phyloP scores from a whole-genome alignment of 2,797 vertebrate genomes.

The Iguana delicatissima region DNA sequence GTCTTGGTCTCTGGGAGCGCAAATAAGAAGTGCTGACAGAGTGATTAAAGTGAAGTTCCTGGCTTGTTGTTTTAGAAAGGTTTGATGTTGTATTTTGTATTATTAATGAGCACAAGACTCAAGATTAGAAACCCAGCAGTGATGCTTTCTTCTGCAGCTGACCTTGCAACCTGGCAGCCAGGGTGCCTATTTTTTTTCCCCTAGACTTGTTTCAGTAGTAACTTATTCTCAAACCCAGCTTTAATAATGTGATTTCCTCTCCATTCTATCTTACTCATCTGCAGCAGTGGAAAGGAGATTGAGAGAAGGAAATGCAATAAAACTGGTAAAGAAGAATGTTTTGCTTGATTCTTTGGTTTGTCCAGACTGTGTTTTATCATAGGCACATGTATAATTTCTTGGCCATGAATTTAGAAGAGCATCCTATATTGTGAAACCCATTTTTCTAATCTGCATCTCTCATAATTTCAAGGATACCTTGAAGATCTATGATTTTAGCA shows the following conservation, averaged over 20 bases:
- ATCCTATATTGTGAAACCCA: neutral
- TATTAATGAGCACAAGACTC: constrained; percentile 63
- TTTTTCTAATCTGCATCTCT: neutral
- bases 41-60: constrained; percentile 51
- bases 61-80: constrained; percentile 57
- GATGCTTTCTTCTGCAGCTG: constrained; percentile 56
- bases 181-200: neutral
- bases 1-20: constrained; percentile 13
- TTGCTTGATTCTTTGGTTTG: neutral
- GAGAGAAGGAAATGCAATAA: neutral
- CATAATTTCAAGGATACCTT: neutral
- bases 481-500: too few species aligned
- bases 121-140: constrained; percentile 56
- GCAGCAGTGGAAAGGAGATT: neutral
- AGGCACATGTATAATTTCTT: neutral
- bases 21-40: constrained; percentile 57
- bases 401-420: neutral
- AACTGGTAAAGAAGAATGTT: neutral
- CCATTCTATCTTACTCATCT: neutral
- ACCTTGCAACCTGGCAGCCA: constrained; percentile 44
- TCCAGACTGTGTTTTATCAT: neutral
- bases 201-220: constrained; percentile 29
- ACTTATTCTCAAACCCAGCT: constrained; percentile 26
- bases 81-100: constrained; percentile 60
- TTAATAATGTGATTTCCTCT: constrained; percentile 19